These are phyloP conservation scores for Pelvicachromis taeniatus DNA, from an alignment of 2,113 vertebrate genomes.

Conservation along the genomic window DNA sequence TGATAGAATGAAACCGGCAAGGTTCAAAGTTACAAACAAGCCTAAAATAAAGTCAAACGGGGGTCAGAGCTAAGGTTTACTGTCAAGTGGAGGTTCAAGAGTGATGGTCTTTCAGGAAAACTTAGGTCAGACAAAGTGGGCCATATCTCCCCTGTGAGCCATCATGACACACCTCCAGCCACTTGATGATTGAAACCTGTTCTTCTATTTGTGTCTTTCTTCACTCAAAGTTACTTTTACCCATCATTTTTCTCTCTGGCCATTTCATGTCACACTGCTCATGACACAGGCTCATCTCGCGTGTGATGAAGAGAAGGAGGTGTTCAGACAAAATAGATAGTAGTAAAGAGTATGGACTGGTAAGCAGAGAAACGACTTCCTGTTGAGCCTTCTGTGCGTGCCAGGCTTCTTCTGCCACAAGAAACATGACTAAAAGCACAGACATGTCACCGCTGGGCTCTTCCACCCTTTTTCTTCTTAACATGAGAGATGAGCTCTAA, in stretches of 20 bases:
- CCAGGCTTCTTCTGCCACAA: background rate
- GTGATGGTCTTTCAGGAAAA: conserved; percentile 4
- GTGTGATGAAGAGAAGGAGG: background rate
- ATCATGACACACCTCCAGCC: background rate
- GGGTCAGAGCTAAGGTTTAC: conserved; percentile 23
- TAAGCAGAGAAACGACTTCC: background rate
- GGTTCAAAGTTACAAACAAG: background rate
- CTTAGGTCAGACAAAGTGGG: conserved; percentile 31
- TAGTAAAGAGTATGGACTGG: background rate
- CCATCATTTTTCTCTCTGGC: background rate
- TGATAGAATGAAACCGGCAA: background rate
- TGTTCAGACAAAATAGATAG: background rate
- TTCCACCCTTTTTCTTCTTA: background rate
- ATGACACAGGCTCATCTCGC: background rate
- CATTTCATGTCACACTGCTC: background rate
- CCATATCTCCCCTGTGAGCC: background rate
- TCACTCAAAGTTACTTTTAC: background rate
- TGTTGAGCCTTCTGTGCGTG: conserved; percentile 4
- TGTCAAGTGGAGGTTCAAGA: conserved; percentile 7
- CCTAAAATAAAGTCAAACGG: background rate
- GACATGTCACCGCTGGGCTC: background rate
- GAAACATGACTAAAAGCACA: background rate
- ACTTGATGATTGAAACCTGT: background rate
- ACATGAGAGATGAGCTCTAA: conserved; percentile 23
- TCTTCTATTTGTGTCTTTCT: background rate